phyloP scores from a whole-genome alignment of 1,140 invertebrate genomes.

The Solenopsis fugax region DNA sequence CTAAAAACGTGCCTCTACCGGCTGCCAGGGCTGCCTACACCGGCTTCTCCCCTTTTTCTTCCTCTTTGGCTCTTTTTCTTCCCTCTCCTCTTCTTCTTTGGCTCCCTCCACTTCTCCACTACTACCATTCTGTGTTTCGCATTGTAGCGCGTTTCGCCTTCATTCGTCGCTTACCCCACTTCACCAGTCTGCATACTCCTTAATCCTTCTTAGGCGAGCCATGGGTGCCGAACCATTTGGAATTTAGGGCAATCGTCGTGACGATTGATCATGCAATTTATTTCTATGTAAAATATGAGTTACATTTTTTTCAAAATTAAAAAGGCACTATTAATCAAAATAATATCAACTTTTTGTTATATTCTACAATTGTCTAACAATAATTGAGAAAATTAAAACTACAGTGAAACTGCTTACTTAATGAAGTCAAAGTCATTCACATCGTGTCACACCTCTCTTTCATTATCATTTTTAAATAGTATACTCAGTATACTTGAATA shows the following conservation, averaged over 20 bases:
- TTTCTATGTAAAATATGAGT: background rate
- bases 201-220: conserved; percentile 29
- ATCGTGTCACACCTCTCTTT: background rate
- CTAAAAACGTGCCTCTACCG: conserved; percentile 37
- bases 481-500: background rate
- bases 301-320: background rate
- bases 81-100: conserved; percentile 40
- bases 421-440: background rate
- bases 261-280: background rate
- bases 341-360: background rate
- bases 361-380: background rate
- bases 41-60: conserved; percentile 30
- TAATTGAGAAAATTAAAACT: background rate
- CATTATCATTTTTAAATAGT: conserved; percentile 2
- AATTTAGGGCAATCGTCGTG: background rate
- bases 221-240: conserved; percentile 39
- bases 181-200: conserved; percentile 49
- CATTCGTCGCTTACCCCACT: conserved; percentile 47
- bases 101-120: conserved; percentile 32
- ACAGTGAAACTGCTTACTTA: background rate
- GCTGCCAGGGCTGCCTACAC: background rate
- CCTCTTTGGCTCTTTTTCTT: conserved; percentile 9
- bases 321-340: background rate
- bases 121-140: conserved; percentile 41
- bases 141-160: conserved; percentile 31